Conservation (phyloP, 2,888 invertebrate species). For the Hypena proboscidalis region DNA sequence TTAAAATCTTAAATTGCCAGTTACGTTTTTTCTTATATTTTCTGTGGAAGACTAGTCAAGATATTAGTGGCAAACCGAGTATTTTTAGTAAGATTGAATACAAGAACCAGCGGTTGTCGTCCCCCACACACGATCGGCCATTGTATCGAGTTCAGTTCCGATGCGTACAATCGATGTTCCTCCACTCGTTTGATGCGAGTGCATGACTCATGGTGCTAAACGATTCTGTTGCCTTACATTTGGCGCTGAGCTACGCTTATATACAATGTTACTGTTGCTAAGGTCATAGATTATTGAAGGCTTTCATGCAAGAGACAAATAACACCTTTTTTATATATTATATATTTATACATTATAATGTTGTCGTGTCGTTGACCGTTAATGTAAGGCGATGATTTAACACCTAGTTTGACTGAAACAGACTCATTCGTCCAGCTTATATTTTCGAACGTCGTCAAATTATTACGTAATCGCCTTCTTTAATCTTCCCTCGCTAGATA, state of each 20-base stretch:
- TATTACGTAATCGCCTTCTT: conserved; percentile 32
- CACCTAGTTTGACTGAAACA: conserved; percentile 29
- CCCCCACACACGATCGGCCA: background rate
- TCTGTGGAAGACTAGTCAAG: too few relatives aligned
- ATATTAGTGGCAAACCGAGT: too few relatives aligned
- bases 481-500: conserved; percentile 34
- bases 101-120: too few relatives aligned
- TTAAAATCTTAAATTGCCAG: too few relatives aligned
- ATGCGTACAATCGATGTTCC: conserved; percentile 10
- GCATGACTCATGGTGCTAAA: conserved; percentile 50
- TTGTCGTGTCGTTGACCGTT: conserved; percentile 23
- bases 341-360: conserved; percentile 35
- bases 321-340: conserved; percentile 30
- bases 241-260: conserved; percentile 44
- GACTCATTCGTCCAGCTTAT: conserved; percentile 32
- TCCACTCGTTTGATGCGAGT: conserved; percentile 14
- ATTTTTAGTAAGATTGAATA: too few relatives aligned
- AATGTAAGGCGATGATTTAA: conserved; percentile 19
- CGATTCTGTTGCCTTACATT: conserved; percentile 52
- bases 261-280: conserved; percentile 29
- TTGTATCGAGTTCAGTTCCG: background rate
- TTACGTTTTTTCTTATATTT: too few relatives aligned
- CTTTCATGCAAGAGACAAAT: conserved; percentile 21
- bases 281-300: conserved; percentile 38
- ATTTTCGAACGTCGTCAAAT: conserved; percentile 27